These are phyloP conservation scores for Isotomurus palustris DNA, from an alignment of 2,888 invertebrate species.

Conservation along the genomic window DNA sequence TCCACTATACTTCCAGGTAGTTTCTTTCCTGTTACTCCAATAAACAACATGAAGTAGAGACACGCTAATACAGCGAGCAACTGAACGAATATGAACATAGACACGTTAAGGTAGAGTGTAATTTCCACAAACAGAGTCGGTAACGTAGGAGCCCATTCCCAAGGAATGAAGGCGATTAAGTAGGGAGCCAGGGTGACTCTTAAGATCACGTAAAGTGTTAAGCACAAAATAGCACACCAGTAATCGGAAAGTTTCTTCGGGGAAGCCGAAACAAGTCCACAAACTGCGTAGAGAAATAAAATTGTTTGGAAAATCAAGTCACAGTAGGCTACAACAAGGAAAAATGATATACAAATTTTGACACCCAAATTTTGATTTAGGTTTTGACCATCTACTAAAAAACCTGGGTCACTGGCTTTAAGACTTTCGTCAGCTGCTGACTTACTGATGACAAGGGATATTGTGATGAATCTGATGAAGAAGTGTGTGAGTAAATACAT, in stretches of 20 bases:
- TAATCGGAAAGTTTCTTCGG: background rate
- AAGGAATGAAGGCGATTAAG: slow-evolving; percentile 7
- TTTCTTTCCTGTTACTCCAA: slow-evolving; percentile 20
- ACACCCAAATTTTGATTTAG: background rate
- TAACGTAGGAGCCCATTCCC: slow-evolving; percentile 5
- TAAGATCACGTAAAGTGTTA: background rate
- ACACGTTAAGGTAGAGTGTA: slow-evolving; percentile 10
- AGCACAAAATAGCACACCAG: slow-evolving; percentile 7
- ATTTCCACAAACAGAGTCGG: slow-evolving; percentile 1
- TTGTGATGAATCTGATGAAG: too few species aligned
- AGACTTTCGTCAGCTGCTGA: too few species aligned
- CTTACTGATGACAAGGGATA: too few species aligned
- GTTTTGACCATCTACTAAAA: background rate
- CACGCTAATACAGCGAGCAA: slow-evolving; percentile 8
- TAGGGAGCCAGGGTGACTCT: slow-evolving; percentile 1
- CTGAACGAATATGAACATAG: slow-evolving; percentile 2
- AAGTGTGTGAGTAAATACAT: too few species aligned
- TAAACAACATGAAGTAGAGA: slow-evolving; percentile 14
- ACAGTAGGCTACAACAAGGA: slow-evolving; percentile 4
- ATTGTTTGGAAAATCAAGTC: slow-evolving; percentile 15
- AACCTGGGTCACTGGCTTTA: too few species aligned
- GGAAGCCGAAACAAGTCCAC: background rate
- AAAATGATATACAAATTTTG: slow-evolving; percentile 10
- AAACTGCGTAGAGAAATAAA: slow-evolving; percentile 14
- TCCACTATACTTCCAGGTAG: slow-evolving; percentile 7